These are phyloP conservation scores for Stegana nigrithorax DNA, from an alignment of 2,888 invertebrate species.

Conservation along the genomic window DNA sequence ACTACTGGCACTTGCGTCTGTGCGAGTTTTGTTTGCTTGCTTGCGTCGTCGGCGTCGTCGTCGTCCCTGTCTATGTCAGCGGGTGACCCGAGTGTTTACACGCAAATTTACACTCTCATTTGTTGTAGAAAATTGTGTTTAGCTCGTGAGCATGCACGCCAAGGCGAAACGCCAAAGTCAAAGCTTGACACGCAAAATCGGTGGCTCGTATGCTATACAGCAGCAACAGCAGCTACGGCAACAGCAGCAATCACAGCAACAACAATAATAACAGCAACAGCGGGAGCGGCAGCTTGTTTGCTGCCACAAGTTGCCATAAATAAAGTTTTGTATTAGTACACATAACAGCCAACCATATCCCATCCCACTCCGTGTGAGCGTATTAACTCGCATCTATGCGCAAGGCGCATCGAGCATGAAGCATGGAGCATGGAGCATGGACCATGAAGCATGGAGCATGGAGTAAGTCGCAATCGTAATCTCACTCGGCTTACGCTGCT, in stretches of 20 bases:
- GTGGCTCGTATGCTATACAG: constrained; percentile 24
- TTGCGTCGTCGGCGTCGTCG: too few relatives aligned
- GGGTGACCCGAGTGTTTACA: constrained; percentile 69
- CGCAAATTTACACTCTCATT: constrained; percentile 69
- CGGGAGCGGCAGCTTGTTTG: constrained; percentile 37
- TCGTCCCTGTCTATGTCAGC: constrained; percentile 61
- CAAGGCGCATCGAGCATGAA: too few relatives aligned
- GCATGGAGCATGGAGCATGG: too few relatives aligned
- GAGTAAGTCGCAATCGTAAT: too few relatives aligned
- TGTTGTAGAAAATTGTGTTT: constrained; percentile 46
- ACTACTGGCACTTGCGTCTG: constrained; percentile 5
- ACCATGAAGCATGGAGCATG: too few relatives aligned
- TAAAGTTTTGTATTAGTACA: constrained; percentile 57
- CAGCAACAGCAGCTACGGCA: constrained; percentile 7
- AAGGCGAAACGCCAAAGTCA: background rate
- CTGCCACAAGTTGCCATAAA: constrained; percentile 49
- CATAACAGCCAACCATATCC: constrained; percentile 26
- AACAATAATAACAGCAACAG: constrained; percentile 41
- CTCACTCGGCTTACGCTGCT: background rate
- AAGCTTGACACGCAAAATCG: constrained; percentile 8
- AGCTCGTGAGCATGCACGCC: too few relatives aligned
- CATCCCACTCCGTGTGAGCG: constrained; percentile 1
- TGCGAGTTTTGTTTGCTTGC: too few relatives aligned
- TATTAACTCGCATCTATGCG: too few relatives aligned
- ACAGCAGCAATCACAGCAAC: constrained; percentile 37